Conservation (phyloP, 2,113 vertebrate genomes). For the Halcyon malimbica region DNA sequence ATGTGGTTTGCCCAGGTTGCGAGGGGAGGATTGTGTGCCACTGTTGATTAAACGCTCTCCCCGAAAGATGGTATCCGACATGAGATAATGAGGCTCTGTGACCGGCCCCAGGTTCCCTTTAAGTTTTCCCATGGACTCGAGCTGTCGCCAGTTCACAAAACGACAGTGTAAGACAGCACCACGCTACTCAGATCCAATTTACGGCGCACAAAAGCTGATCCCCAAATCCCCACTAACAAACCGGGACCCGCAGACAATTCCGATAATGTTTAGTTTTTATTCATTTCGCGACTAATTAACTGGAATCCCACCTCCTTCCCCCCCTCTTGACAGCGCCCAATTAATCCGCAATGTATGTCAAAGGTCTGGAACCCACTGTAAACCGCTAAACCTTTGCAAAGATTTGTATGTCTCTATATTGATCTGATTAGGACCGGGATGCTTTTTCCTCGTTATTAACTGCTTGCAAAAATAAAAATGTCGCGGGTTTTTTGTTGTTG, state of each 20-base stretch:
- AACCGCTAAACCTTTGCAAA: conserved; percentile 82
- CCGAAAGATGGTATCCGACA: conserved; percentile 83
- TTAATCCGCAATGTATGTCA: conserved; percentile 89
- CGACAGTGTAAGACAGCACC: conserved; percentile 87
- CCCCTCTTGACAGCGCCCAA: conserved; percentile 88
- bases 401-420: conserved; percentile 85
- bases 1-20: conserved; percentile 25
- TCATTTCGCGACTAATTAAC: conserved; percentile 96
- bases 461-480: conserved; percentile 69
- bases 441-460: conserved; percentile 28
- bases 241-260: conserved; percentile 82
- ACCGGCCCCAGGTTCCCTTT: conserved; percentile 82
- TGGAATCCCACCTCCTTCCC: conserved; percentile 84
- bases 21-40: conserved; percentile 31
- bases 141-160: conserved; percentile 89
- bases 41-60: conserved; percentile 78
- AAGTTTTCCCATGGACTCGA: conserved; percentile 86
- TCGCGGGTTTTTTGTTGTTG: conserved; percentile 52
- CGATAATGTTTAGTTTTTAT: conserved; percentile 87
- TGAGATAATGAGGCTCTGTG: conserved; percentile 89
- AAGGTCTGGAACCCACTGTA: conserved; percentile 83
- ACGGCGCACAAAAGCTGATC: conserved; percentile 92
- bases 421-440: conserved; percentile 86
- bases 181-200: conserved; percentile 92
- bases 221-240: conserved; percentile 89